Base-by-base conservation (phyloP, 1,140 invertebrate genomes). In the Acyrthosiphon pisum region DNA sequence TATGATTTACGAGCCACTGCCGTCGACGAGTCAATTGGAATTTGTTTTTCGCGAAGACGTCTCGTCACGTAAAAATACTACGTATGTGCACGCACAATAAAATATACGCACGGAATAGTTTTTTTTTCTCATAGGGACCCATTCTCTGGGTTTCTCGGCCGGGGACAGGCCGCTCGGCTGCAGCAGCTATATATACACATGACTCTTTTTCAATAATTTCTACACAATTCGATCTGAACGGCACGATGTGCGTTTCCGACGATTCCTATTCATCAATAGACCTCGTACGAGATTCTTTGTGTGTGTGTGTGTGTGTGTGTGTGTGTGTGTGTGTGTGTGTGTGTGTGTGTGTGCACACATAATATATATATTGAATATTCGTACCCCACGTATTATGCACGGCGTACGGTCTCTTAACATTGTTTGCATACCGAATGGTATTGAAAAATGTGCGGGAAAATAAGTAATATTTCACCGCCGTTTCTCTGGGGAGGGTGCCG, bases 201-300 rank as follows among this genome's bases (percentile, higher is more conserved):
- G 60, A 23, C 81, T 35, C 35, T 83, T 83, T 83, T 83, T 83
- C 81, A 83, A 83, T 83, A 83, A 83, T 83, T 41, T 35, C 81
- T 41, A 9, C 81, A 83, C 81, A 41, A 83, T 83, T 37, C 81
- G 81, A 35, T 83, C 35, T 41, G 81, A 83, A 83, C 81, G 20
- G 81, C 8, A 6, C 35, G 35, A 83, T 35, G 81, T 76, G 60
- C 60, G 22, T 83, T 41, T 83, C 22, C 35, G 81, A 41, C 81
- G 81, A 83, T 83, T 83, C 37, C 81, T 83, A 83, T 83, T 83
- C 37, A 83, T 83, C 81, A 83, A 41, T 83, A 83, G 35, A n/a
- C 84, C 14, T 30, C 26, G 23, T 37, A 41, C 37, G 4, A 44
- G 4, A 44, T 11, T 6, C 7, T n/a, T 6, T 41, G 6, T 2